Evolutionary conservation across 2,797 vertebrate species (phyloP).

Genomic region (Betta splendens): DNA sequence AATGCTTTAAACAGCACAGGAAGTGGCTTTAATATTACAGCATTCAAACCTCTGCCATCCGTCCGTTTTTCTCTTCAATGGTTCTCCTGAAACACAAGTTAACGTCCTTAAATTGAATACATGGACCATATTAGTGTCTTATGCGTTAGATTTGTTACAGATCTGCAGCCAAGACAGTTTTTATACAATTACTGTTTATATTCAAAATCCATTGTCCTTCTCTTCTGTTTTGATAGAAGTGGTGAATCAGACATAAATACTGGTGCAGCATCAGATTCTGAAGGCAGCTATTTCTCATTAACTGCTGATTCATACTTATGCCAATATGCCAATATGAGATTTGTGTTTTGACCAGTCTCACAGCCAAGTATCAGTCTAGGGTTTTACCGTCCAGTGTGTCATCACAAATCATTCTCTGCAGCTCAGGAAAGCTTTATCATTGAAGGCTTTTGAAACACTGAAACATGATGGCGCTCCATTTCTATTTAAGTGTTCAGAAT

Average conservation of each 20-base stretch:
- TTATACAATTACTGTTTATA: not conserved
- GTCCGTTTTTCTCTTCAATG: not conserved
- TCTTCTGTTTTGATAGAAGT: conserved; percentile 3
- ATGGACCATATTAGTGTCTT: not conserved
- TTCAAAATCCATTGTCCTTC: not conserved
- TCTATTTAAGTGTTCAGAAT: conserved; percentile 3
- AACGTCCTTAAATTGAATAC: not conserved
- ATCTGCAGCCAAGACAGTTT: not conserved
- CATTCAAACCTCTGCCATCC: conserved; percentile 22
- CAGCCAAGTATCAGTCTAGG: not conserved
- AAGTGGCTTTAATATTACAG: not conserved
- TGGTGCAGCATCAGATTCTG: conserved; percentile 24
- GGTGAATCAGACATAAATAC: not conserved
- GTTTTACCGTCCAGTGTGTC: not conserved
- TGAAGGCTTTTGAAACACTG: conserved; percentile 11
- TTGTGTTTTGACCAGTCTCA: conserved; percentile 19
- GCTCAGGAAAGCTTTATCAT: conserved; percentile 26
- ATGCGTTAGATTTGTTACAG: not conserved
- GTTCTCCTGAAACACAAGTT: not conserved
- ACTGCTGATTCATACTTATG: conserved; percentile 19
- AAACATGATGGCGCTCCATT: conserved; percentile 17
- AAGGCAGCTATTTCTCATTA: conserved; percentile 62
- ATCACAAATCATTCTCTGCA: conserved; percentile 3
- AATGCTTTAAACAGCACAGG: conserved; percentile 8
- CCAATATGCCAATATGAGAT: conserved; percentile 53